Conservation (phyloP, 1,140 invertebrate genomes). For the Aphidius ervi region DNA sequence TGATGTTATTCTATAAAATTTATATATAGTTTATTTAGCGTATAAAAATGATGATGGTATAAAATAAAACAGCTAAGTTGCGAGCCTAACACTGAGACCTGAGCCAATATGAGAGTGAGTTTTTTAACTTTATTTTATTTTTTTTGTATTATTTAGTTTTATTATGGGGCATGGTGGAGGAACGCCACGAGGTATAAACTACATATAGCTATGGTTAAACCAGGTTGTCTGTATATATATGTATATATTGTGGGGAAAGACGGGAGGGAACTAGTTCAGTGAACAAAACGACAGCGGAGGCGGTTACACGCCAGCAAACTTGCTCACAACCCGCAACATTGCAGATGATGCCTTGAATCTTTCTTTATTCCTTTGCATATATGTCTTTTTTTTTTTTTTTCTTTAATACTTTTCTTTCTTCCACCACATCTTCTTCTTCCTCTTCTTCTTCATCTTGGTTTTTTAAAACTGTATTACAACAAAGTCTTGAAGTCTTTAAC, state of each 20-base stretch:
- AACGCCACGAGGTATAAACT: slow-evolving; percentile 14
- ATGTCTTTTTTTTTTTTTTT: slow-evolving; percentile 5
- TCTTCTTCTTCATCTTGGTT: slow-evolving; percentile 14
- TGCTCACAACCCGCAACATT: slow-evolving; percentile 1
- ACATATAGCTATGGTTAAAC: neutral
- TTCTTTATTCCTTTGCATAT: neutral
- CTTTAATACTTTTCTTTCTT: slow-evolving; percentile 10
- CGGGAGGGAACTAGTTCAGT: slow-evolving; percentile 43
- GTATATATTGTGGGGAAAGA: slow-evolving; percentile 23
- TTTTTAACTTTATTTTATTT: slow-evolving; percentile 22
- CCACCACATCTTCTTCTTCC: neutral
- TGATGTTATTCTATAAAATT: no score
- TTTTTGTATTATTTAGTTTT: no score
- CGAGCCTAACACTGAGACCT: slow-evolving; percentile 2
- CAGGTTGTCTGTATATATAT: no score
- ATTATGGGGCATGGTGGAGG: slow-evolving; percentile 16
- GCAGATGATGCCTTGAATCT: no score
- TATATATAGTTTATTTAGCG: no score
- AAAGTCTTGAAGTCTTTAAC: no score
- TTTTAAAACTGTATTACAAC: neutral
- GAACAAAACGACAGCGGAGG: slow-evolving; percentile 41
- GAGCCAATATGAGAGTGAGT: slow-evolving; percentile 13
- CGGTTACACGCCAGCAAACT: slow-evolving; percentile 34
- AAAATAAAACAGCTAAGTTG: neutral
- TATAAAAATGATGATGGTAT: slow-evolving; percentile 1